Evolutionary conservation across 2,113 vertebrate genomes (phyloP).

Genomic region (Orycteropus afer): DNA sequence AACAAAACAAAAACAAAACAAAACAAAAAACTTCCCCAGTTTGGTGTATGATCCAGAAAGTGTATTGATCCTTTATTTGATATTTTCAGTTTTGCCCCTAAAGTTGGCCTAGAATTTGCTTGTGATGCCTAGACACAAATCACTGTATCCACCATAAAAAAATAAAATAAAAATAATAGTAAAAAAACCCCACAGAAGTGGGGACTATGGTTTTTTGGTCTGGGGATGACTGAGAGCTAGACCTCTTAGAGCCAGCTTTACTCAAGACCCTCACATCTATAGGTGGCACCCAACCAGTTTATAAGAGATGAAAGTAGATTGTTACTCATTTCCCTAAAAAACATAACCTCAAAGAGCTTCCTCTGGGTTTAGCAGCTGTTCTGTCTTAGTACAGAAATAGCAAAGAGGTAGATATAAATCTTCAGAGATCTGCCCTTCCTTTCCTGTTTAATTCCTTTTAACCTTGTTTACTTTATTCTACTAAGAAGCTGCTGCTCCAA

Average conservation of each 20-base stretch:
- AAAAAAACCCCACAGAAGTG: no score
- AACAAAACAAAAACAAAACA: no score
- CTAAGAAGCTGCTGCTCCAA: not conserved
- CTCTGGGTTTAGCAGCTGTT: not conserved
- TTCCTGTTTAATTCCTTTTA: not conserved
- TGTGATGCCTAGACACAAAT: not conserved
- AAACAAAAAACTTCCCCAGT: not conserved
- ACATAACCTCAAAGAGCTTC: not conserved
- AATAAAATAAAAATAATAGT: not conserved
- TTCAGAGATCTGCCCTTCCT: not conserved
- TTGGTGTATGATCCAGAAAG: not conserved
- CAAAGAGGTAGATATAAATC: not conserved
- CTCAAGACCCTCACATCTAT: not conserved
- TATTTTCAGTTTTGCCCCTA: not conserved
- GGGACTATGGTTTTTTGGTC: not conserved
- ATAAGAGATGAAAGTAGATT: not conserved
- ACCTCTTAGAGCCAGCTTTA: not conserved
- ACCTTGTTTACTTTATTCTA: not conserved
- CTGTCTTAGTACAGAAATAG: not conserved
- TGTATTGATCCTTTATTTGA: not conserved
- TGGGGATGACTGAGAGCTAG: not conserved
- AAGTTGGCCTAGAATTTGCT: not conserved
- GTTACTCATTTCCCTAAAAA: not conserved
- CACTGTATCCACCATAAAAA: not conserved
- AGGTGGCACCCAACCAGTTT: not conserved